Evolutionary conservation across 2,888 invertebrate genomes (phyloP).

Genomic region (Eudasyphora cyanicolor): DNA sequence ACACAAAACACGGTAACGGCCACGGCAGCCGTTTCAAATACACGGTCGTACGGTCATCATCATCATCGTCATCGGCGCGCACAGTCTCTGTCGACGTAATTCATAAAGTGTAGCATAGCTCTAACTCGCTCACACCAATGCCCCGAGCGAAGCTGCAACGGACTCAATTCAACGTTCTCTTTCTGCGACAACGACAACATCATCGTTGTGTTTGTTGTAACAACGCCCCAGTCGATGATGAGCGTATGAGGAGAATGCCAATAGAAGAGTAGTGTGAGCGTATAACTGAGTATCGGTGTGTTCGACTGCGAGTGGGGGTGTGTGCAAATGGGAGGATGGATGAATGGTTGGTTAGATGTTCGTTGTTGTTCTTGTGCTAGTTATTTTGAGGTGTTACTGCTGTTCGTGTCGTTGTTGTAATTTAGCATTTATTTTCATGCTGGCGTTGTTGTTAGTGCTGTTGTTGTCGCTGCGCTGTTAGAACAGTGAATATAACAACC

Average conservation of each 20-base stretch:
- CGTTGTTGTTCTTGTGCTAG: slow-evolving; percentile 33
- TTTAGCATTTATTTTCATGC: slow-evolving; percentile 33
- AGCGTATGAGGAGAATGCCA: background rate
- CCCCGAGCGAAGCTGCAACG: background rate
- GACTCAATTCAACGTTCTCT: slow-evolving; percentile 29
- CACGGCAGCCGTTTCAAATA: slow-evolving; percentile 25
- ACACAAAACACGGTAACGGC: slow-evolving; percentile 19
- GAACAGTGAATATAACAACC: slow-evolving; percentile 29
- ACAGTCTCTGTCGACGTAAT: background rate
- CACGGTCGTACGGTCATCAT: slow-evolving; percentile 36
- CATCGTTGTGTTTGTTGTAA: slow-evolving; percentile 54
- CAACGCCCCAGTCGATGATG: slow-evolving; percentile 55
- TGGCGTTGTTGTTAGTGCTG: slow-evolving; percentile 63
- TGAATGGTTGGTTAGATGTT: slow-evolving; percentile 17
- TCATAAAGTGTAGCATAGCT: background rate
- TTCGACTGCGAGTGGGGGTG: background rate
- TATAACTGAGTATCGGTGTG: background rate
- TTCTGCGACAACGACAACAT: too few relatives aligned
- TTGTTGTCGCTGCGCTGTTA: slow-evolving; percentile 52
- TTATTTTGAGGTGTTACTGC: slow-evolving; percentile 32
- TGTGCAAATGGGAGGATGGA: slow-evolving; percentile 45
- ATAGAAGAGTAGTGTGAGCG: slow-evolving; percentile 29
- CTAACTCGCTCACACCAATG: slow-evolving; percentile 27
- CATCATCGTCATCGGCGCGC: background rate
- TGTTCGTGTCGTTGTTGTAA: slow-evolving; percentile 39